Conservation (phyloP, 2,113 vertebrate species). For the Larimichthys crocea region DNA sequence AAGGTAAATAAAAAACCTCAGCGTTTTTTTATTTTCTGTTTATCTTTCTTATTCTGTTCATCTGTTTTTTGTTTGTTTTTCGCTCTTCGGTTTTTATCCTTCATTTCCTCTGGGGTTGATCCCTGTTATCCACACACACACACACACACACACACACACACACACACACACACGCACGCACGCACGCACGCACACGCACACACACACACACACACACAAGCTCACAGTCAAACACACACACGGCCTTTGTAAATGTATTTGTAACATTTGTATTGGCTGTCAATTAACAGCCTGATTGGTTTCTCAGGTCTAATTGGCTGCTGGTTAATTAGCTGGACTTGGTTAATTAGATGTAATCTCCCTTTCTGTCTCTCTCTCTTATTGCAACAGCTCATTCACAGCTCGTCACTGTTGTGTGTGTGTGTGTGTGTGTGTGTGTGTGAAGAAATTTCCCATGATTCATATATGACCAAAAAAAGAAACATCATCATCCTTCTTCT, state of each 20-base stretch:
- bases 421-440: neutral
- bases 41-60: conserved; percentile 69
- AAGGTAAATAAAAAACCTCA: conserved; percentile 86
- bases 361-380: neutral
- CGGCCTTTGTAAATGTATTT: conserved; percentile 52
- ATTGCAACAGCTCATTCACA: conserved; percentile 6
- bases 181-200: conserved; percentile 25
- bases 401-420: neutral
- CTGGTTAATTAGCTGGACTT: conserved; percentile 76
- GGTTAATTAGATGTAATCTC: conserved; percentile 72
- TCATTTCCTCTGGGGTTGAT: conserved; percentile 59
- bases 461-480: conserved; percentile 3
- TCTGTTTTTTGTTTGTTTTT: conserved; percentile 52
- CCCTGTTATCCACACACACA: conserved; percentile 39
- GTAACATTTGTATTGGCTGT: conserved; percentile 57
- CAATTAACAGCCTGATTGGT: conserved; percentile 70
- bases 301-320: conserved; percentile 71
- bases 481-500: neutral
- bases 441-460: conserved; percentile 2
- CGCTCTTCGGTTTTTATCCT: conserved; percentile 25
- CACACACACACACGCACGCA: conserved; percentile 11
- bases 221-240: conserved; percentile 2
- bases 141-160: conserved; percentile 15
- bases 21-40: conserved; percentile 80
- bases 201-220: conserved; percentile 26